These are phyloP conservation scores for Leucoma salicis DNA, from an alignment of 2,888 invertebrate species.

Conservation along the genomic window DNA sequence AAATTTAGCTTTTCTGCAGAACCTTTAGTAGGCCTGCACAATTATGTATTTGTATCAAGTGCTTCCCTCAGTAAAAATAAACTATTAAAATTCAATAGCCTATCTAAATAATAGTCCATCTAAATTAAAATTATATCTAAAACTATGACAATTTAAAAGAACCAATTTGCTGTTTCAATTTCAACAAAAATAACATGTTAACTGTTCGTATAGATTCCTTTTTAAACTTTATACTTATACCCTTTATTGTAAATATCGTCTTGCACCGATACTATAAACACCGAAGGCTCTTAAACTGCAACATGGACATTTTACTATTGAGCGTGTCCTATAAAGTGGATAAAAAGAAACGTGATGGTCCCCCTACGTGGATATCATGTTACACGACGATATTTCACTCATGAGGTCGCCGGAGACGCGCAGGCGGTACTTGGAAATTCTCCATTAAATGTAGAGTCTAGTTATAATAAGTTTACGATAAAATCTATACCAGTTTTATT, in stretches of 20 bases:
- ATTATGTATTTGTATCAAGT: no score
- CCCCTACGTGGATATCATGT: constrained; percentile 40
- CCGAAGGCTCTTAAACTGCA: constrained; percentile 3
- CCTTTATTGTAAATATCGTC: not conserved
- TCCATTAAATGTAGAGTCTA: not conserved
- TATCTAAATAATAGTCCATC: no score
- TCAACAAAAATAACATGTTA: no score
- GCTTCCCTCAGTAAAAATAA: no score
- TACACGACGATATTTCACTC: constrained; percentile 44
- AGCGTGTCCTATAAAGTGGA: constrained; percentile 4
- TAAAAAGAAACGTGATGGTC: constrained; percentile 27
- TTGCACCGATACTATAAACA: not conserved
- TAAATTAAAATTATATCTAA: no score
- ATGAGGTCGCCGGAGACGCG: not conserved
- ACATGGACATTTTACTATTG: constrained; percentile 6
- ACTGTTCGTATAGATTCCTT: no score
- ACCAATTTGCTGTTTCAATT: no score
- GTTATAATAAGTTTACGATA: not conserved
- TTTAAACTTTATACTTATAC: no score
- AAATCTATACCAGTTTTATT: not conserved
- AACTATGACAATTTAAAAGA: no score
- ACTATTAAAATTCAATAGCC: no score
- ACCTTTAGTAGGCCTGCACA: no score
- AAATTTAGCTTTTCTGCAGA: no score
- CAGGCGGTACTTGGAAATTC: not conserved